Percentiles rank a stretch among this genome's conserved stretches.
Conservation (phyloP, 1,140 invertebrate species). For the Cylas formicarius region DNA sequence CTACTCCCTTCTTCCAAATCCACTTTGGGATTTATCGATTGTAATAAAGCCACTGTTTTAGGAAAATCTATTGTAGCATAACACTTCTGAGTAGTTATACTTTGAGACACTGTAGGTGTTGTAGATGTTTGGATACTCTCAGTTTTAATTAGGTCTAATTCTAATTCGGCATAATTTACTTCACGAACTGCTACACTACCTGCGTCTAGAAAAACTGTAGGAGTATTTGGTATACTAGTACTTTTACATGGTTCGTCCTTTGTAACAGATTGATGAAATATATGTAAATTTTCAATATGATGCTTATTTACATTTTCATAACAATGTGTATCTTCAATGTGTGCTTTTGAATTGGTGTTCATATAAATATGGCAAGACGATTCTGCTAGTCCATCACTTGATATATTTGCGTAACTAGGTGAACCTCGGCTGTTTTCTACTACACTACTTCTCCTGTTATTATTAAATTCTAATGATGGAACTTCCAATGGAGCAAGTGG, state of each 20-base stretch:
- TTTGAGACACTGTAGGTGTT: no score
- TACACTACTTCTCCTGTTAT: slow-evolving; percentile 32
- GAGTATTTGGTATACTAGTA: slow-evolving; percentile 44
- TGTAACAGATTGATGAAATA: slow-evolving; percentile 23
- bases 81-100: slow-evolving; percentile 62
- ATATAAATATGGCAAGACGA: slow-evolving; percentile 53
- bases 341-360: slow-evolving; percentile 50
- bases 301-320: slow-evolving; percentile 61
- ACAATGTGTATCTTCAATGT: slow-evolving; percentile 45
- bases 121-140: slow-evolving; percentile 36
- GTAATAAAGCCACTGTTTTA: slow-evolving; percentile 78
- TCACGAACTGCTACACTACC: slow-evolving; percentile 38
- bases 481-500: slow-evolving; percentile 23
- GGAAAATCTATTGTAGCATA: slow-evolving; percentile 93
- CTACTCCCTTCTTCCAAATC: slow-evolving; percentile 52
- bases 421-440: slow-evolving; percentile 25
- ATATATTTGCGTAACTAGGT: slow-evolving; percentile 42
- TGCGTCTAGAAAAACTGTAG: slow-evolving; percentile 41
- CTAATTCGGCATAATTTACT: slow-evolving; percentile 72
- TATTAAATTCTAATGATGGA: slow-evolving; percentile 41
- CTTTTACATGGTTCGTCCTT: no score
- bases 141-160: slow-evolving; percentile 51
- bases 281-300: slow-evolving; percentile 48
- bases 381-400: slow-evolving; percentile 27
- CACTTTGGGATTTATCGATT: slow-evolving; percentile 50